A percentile compares a stretch with the other conserved stretches of the same genome.
These are phyloP conservation scores for Ceratosolen fusciceps DNA, from an alignment of 1,140 invertebrate species.

Conservation along the genomic window DNA sequence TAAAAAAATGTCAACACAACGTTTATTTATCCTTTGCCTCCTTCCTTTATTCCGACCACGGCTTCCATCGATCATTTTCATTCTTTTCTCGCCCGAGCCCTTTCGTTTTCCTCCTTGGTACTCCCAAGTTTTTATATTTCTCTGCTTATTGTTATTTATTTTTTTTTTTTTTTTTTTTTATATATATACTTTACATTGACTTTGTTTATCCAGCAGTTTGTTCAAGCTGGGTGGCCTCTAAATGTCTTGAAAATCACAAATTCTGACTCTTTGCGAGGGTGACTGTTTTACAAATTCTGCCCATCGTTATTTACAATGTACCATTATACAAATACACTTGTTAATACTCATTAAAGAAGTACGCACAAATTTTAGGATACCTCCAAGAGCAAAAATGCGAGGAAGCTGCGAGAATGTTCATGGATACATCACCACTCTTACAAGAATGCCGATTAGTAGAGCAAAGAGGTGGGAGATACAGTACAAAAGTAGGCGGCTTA, in stretches of 20 bases:
- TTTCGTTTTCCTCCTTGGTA: background rate
- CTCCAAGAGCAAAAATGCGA: slow-evolving; percentile 68
- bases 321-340: background rate
- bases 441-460: slow-evolving; percentile 67
- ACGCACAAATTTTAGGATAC: slow-evolving; percentile 62
- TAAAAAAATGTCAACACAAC: background rate
- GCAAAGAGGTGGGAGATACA: slow-evolving; percentile 64
- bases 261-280: no score
- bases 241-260: no score
- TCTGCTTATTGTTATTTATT: background rate
- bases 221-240: no score
- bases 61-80: background rate
- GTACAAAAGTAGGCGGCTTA: slow-evolving; percentile 63
- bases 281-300: background rate
- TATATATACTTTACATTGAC: no score
- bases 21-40: background rate
- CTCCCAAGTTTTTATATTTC: background rate
- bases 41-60: no score
- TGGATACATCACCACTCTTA: slow-evolving; percentile 66
- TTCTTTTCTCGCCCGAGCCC: background rate
- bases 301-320: background rate
- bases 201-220: no score
- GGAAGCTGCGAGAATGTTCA: slow-evolving; percentile 65
- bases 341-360: background rate
- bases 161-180: no score